Conservation (phyloP, 2,797 vertebrate species). For the Cossypha caffra region DNA sequence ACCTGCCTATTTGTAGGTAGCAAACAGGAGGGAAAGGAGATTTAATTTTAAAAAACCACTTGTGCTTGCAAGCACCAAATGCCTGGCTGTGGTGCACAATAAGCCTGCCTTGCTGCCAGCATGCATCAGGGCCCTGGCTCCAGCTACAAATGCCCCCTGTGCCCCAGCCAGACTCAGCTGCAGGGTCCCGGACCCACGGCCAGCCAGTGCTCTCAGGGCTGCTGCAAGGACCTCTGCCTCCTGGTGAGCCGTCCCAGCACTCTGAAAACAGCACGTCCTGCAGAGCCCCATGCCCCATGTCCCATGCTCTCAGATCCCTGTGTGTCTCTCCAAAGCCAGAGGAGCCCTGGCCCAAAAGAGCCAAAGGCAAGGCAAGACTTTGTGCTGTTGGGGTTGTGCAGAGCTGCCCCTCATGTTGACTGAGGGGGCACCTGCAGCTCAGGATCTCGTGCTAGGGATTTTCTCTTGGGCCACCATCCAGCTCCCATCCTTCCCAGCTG, state of each 20-base stretch:
- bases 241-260: neutral
- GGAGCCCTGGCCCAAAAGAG: neutral
- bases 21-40: neutral
- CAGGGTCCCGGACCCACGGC: neutral
- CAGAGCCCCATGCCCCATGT: neutral
- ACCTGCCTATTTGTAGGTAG: neutral
- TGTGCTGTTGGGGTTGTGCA: neutral
- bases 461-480: neutral
- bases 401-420: neutral
- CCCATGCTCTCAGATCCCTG: too few species aligned
- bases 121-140: neutral
- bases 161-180: neutral
- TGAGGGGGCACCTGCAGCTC: neutral
- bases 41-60: neutral
- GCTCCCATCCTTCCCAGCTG: neutral
- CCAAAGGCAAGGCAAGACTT: neutral
- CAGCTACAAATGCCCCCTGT: neutral
- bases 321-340: neutral
- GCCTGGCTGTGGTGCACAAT: neutral
- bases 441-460: neutral
- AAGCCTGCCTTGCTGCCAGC: neutral
- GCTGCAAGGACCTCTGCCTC: neutral
- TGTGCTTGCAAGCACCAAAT: neutral
- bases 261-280: neutral
- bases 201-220: neutral